phyloP scores from a whole-genome alignment of 2,888 invertebrate genomes.

The Onthophagus sagittarius region DNA sequence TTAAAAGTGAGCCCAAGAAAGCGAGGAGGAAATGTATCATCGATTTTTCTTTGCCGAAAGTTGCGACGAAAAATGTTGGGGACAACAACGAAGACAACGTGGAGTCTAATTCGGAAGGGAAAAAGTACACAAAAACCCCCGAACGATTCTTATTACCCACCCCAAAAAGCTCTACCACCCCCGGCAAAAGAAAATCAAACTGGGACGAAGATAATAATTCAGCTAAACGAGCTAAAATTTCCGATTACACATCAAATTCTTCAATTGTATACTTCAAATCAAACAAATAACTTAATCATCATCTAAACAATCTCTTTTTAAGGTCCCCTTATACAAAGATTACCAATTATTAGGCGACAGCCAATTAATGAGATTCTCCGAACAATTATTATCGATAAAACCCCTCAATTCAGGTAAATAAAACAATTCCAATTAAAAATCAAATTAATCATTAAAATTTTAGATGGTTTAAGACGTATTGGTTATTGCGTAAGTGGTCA shows the following conservation, averaged over 20 bases:
- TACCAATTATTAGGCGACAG: constrained; percentile 18
- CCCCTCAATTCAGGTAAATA: too few species aligned
- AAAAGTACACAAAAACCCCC: neutral
- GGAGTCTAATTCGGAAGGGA: neutral
- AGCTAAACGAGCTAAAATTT: too few species aligned
- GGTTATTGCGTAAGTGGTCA: constrained; percentile 16
- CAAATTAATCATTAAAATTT: too few species aligned
- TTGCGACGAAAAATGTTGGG: neutral
- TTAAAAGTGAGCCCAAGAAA: neutral
- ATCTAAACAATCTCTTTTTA: neutral
- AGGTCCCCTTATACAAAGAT: constrained; percentile 11
- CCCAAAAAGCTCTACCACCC: too few species aligned
- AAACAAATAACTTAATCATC: too few species aligned
- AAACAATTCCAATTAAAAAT: too few species aligned
- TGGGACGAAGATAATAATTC: too few species aligned
- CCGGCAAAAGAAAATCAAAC: too few species aligned
- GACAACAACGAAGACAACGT: neutral
- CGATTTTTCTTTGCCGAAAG: neutral
- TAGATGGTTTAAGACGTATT: neutral
- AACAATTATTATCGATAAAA: neutral
- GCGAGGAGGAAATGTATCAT: neutral
- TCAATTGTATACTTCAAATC: neutral
- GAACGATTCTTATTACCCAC: neutral
- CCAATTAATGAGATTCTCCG: constrained; percentile 13
- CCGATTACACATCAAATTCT: neutral